Base-by-base conservation (phyloP, 2,797 vertebrate species). In the Erethizon dorsatum region DNA sequence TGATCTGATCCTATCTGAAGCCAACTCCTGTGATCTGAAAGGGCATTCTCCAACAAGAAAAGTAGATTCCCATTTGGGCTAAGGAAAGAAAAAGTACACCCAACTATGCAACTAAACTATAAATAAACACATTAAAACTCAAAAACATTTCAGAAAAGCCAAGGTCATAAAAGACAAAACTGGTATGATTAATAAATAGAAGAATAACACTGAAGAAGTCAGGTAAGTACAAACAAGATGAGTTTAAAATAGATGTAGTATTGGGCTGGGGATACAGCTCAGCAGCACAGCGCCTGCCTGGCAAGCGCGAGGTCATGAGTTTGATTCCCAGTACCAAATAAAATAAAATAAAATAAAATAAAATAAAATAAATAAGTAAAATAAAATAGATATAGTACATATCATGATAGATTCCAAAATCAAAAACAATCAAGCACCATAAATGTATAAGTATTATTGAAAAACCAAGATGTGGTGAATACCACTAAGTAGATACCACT, bases 381-480 rank as follows among this genome's bases (percentile, higher is more conserved):
- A 41, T 67, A 59, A 61, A 90, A 82, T 28, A 91, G 57, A 14
- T 77, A 28, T 4, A 54, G 52, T 77, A 56, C 2, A 37, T 26
- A 59, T 52, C 45, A 69, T 41, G 22, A 91, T 31, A 84, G 56
- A 84, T 54, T 67, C 28, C 50, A 75, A 90, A 94, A 80, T 73
- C 82, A 88, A 54, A 71, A 87, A 57, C 17, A 73, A 73, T 57
- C 10, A 37, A 82, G 8, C 18, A 79, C 67, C 79, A 63, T 31
- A 56, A 88, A 8, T 93, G 22, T 67, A 45, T 17, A 61, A 41
- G 41, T 37, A 83, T 59, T 83, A 20, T 17, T 41, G 57, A 82
- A 94, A 59, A 77, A 71, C n/a, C 22, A 61, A 80, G 52, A 94
- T 88, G 45, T 94, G 31, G 24, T 50, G 11, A 92, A 71, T 77